Conservation (phyloP, 2,113 vertebrate genomes). For the Calidris pugnax region DNA sequence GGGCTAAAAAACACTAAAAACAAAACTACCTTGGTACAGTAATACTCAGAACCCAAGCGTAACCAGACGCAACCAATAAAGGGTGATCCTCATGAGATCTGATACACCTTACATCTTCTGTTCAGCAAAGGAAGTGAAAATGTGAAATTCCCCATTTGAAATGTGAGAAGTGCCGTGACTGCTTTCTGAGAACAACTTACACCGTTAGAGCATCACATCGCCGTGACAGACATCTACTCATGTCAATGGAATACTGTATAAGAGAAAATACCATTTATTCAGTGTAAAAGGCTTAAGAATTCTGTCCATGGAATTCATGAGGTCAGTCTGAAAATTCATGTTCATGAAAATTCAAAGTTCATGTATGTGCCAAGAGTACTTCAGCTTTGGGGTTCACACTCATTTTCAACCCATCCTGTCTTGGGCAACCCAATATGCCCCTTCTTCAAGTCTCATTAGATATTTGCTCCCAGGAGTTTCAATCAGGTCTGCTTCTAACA, state of each 20-base stretch:
- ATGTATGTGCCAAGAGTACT: neutral
- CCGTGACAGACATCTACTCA: neutral
- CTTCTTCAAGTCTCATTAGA: neutral
- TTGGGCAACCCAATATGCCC: neutral
- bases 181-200: neutral
- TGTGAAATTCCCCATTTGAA: neutral
- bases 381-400: neutral
- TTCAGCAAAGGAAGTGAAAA: neutral
- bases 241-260: neutral
- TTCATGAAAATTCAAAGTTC: too few species aligned
- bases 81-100: neutral
- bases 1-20: neutral
- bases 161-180: neutral
- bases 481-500: neutral
- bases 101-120: neutral
- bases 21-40: neutral
- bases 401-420: neutral
- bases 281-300: neutral
- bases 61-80: neutral
- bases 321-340: neutral
- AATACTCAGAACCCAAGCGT: neutral
- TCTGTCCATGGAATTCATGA: fast-evolving
- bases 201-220: neutral
- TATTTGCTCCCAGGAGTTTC: neutral
- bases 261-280: neutral